These are phyloP conservation scores for Setophaga petechia DNA, from an alignment of 2,113 vertebrate species.

Conservation along the genomic window DNA sequence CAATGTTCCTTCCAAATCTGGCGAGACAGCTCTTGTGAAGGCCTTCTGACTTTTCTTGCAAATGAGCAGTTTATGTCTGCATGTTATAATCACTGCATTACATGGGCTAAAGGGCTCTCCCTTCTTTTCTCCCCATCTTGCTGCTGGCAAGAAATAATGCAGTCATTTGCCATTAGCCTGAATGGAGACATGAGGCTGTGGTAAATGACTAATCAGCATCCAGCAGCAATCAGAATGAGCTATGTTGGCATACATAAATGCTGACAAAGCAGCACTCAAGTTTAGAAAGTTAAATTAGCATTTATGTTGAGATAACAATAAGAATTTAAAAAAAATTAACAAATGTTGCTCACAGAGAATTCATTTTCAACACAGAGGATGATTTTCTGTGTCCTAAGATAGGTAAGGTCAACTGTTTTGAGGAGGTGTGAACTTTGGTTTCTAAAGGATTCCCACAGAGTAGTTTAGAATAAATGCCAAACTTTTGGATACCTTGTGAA, in stretches of 20 bases:
- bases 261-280: neutral
- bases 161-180: neutral
- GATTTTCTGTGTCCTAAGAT: neutral
- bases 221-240: slow-evolving; percentile 8
- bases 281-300: neutral
- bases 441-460: neutral
- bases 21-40: neutral
- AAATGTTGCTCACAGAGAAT: neutral
- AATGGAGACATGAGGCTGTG: neutral
- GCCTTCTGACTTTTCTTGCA: neutral
- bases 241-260: neutral
- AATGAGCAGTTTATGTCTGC: neutral
- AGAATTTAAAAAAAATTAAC: too few species aligned
- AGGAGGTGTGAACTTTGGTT: neutral
- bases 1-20: rapidly evolving
- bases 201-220: slow-evolving; percentile 11
- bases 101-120: neutral
- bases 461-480: neutral
- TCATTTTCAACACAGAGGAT: neutral
- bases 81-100: neutral
- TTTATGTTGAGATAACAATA: neutral
- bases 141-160: neutral
- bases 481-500: neutral
- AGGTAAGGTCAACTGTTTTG: neutral
- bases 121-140: neutral